Evolutionary conservation across 2,113 vertebrate genomes (phyloP), one percentile per base, ranked within the genome.

Genomic region (Nipponia nippon): DNA sequence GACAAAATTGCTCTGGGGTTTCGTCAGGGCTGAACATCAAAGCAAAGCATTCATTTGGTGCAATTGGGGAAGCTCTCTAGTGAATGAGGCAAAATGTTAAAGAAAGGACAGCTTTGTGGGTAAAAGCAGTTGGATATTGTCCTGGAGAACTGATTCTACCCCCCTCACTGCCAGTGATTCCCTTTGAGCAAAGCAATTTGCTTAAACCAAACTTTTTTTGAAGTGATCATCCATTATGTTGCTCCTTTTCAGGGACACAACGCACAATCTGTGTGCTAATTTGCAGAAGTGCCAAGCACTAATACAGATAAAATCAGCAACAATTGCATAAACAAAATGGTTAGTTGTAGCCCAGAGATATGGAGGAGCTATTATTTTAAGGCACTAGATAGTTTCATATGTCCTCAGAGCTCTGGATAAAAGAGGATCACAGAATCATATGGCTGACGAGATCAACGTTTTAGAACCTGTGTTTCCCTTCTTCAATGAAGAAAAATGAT

Each of bases 231-330:
- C 26, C 16, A 38, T 85, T 72, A 7, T 26, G 7, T 58, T 61
- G 8, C 9, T 80, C 25, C 36, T 53, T 59, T 66, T 79, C 70
- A 76, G 84, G 53, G 58, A 73, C 78, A 66, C 15, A 72, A 23
- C 40, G 17, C 29, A 77, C 66, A 83, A 49, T 65, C 61, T 67
- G 12, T 20, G n/a, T 69, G 78, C 66, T 90, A 55, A 88, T 88
- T 90, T 80, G 61, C 63, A 91, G 42, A 81, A 89, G 7, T 83
- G 61, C 44, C 73, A 81, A 87, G 62, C 36, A 58, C 58, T 62
- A 87, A 82, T 13, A 56, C 44, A 93, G 78, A 94, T 88, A 88
- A 83, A 95, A 97, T 97, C 84, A 90, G 36, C 70, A 80, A 40
- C 40, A 85, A 76, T 73, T 85, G 47, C 78, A 85, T 66, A 66